Percentiles rank a stretch among this genome's conserved stretches.
These are phyloP conservation scores for Dendropsophus ebraccatus DNA, from an alignment of 2,113 vertebrate species.

Conservation along the genomic window DNA sequence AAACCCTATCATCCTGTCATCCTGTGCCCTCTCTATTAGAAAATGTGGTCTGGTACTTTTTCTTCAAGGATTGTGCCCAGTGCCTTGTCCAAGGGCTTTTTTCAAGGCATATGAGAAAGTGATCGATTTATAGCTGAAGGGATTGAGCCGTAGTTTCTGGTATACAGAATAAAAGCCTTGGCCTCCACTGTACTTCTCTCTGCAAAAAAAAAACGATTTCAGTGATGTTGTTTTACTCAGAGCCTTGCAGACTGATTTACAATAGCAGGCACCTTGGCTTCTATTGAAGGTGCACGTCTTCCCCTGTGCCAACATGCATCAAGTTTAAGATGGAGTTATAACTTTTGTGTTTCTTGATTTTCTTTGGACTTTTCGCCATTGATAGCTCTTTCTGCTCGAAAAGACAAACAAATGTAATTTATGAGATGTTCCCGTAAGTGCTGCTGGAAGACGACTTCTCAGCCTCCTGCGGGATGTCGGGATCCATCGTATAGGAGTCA, in stretches of 20 bases:
- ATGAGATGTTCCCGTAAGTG: not conserved
- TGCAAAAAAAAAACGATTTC: slow-evolving; percentile 28
- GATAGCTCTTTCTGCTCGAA: not conserved
- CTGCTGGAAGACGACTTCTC: not conserved
- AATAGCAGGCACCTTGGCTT: slow-evolving; percentile 27
- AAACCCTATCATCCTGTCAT: not conserved
- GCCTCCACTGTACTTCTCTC: slow-evolving; percentile 25
- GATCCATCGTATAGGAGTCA: not conserved
- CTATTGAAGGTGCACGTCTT: not conserved
- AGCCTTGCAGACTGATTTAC: slow-evolving; percentile 39
- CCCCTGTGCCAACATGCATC: slow-evolving; percentile 8
- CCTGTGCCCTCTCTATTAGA: not conserved
- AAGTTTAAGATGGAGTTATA: slow-evolving; percentile 18
- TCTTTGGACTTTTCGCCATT: not conserved
- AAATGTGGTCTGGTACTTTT: not conserved
- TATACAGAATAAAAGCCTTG: slow-evolving; percentile 21
- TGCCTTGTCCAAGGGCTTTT: slow-evolving; percentile 29
- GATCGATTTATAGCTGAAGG: slow-evolving; percentile 37
- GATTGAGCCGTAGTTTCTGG: slow-evolving; percentile 24
- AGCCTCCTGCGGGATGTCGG: not conserved
- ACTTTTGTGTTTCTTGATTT: not conserved
- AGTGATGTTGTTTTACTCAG: slow-evolving; percentile 23
- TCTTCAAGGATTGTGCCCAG: slow-evolving; percentile 25
- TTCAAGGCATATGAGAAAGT: slow-evolving; percentile 20
- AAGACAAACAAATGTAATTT: not conserved